These are phyloP conservation scores for Hypolimnas misippus DNA, from an alignment of 2,888 invertebrate species.

Conservation along the genomic window DNA sequence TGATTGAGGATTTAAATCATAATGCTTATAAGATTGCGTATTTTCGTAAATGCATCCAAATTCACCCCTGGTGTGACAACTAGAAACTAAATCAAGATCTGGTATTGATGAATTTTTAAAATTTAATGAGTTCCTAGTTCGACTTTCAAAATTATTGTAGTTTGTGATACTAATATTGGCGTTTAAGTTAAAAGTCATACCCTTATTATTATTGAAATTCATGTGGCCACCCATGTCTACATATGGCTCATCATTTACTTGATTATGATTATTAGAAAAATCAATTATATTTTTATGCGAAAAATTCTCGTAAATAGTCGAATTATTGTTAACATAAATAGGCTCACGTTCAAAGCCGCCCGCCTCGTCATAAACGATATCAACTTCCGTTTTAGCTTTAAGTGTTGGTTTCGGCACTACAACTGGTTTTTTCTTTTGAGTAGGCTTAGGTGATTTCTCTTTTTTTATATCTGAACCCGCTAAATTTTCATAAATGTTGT, in stretches of 20 bases:
- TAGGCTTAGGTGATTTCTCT: neutral
- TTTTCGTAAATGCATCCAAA: constrained; percentile 56
- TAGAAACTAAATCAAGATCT: neutral
- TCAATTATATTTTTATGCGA: neutral
- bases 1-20: constrained; percentile 55
- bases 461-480: neutral
- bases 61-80: constrained; percentile 60
- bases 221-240: constrained; percentile 26
- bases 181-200: neutral
- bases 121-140: constrained; percentile 8
- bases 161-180: constrained; percentile 2
- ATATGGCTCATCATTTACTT: constrained; percentile 26
- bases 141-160: constrained; percentile 4
- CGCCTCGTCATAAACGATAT: neutral
- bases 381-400: neutral
- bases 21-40: constrained; percentile 54
- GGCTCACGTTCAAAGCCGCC: neutral
- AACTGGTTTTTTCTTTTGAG: neutral
- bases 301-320: constrained; percentile 1
- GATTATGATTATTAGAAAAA: neutral
- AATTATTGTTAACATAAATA: neutral
- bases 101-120: constrained; percentile 4
- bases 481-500: constrained; percentile 5
- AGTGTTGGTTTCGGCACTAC: neutral
- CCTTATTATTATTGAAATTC: constrained; percentile 1